These are phyloP conservation scores for Girardia tigrina DNA, from an alignment of 2,888 invertebrate genomes.

Conservation along the genomic window DNA sequence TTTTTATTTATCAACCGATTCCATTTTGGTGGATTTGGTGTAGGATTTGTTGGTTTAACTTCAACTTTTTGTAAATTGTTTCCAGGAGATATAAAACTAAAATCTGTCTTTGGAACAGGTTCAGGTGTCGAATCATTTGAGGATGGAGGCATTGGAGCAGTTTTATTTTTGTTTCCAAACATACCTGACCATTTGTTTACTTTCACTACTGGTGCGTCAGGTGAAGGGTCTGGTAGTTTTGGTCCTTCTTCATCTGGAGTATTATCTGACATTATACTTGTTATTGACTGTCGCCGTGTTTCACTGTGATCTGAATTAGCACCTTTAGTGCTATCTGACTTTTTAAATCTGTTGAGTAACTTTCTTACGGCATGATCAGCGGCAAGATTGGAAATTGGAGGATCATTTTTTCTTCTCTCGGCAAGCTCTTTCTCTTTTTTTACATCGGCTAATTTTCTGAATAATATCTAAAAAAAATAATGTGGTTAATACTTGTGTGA, in stretches of 20 bases:
- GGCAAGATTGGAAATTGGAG: slow-evolving; percentile 70
- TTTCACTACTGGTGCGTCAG: neutral
- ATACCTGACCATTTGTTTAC: neutral
- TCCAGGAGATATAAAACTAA: neutral
- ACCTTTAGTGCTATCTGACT: slow-evolving; percentile 38
- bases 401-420: slow-evolving; percentile 84
- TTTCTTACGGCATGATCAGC: slow-evolving; percentile 91
- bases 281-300: neutral
- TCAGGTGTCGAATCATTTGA: neutral
- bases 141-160: neutral
- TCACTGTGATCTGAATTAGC: neutral
- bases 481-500: too few species aligned
- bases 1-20: neutral
- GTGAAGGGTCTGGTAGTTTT: neutral
- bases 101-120: neutral
- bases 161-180: neutral
- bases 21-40: neutral
- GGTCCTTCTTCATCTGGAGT: neutral
- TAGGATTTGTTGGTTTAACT: neutral
- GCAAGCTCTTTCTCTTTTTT: slow-evolving; percentile 91
- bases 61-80: neutral
- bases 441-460: slow-evolving; percentile 83
- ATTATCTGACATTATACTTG: neutral
- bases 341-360: slow-evolving; percentile 82
- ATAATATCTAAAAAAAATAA: slow-evolving; percentile 57